Percentiles rank a stretch among this genome's conserved stretches.
phyloP scores from a whole-genome alignment of 2,888 invertebrate species.

The Sicus ferrugineus region DNA sequence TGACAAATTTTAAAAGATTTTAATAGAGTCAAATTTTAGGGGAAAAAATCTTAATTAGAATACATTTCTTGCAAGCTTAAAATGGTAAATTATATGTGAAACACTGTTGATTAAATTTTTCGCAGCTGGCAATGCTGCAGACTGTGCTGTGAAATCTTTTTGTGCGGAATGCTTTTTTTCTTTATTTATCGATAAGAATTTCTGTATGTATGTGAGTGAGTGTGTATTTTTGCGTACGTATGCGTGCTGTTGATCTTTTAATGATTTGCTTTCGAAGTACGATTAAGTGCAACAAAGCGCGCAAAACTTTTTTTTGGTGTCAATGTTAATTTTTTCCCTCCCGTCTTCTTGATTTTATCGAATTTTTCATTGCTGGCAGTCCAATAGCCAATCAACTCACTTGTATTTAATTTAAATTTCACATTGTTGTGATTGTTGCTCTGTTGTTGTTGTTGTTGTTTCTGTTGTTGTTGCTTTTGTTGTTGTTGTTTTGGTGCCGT shows the following conservation, averaged over 20 bases:
- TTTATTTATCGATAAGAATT: neutral
- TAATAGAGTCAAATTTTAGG: neutral
- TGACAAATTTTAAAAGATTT: neutral
- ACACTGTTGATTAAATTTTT: neutral
- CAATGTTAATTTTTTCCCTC: constrained; percentile 34
- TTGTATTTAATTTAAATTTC: too few relatives aligned
- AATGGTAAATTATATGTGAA: neutral
- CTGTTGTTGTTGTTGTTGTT: neutral
- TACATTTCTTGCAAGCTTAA: too few relatives aligned
- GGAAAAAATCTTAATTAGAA: too few relatives aligned
- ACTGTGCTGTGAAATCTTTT: too few relatives aligned
- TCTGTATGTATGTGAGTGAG: neutral
- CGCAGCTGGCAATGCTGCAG: neutral
- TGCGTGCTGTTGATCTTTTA: constrained; percentile 1
- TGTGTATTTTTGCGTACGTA: neutral
- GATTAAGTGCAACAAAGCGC: neutral
- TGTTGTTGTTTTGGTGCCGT: neutral
- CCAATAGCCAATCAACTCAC: too few relatives aligned
- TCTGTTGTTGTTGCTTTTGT: neutral
- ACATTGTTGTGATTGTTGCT: neutral
- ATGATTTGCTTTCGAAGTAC: neutral
- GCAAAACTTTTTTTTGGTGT: constrained; percentile 29
- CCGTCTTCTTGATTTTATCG: neutral
- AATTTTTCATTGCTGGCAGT: neutral
- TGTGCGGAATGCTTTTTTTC: neutral